A percentile compares a stretch with the other conserved stretches of the same genome.
Evolutionary conservation across 2,113 vertebrate genomes (phyloP).

Genomic region (Orientallactaga bullata): DNA sequence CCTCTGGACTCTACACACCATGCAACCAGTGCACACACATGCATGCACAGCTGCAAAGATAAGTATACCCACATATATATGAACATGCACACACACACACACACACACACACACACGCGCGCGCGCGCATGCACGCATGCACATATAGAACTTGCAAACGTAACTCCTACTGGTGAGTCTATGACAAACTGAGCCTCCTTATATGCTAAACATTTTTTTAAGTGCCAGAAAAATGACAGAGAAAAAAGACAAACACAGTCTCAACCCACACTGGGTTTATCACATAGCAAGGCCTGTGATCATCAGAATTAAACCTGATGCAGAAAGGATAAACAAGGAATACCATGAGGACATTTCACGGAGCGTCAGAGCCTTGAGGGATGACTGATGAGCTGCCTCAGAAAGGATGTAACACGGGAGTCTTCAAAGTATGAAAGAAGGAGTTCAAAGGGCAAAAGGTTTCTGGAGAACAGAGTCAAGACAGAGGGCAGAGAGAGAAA

Average conservation of each 20-base stretch:
- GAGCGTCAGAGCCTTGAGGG: not conserved
- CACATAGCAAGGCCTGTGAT: not conserved
- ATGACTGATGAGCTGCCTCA: not conserved
- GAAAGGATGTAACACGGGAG: not conserved
- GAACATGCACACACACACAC: too few species aligned
- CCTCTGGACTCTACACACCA: too few species aligned
- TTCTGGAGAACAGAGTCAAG: not conserved
- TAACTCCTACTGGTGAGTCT: not conserved
- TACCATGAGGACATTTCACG: not conserved
- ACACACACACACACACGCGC: too few species aligned
- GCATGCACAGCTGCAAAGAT: too few species aligned
- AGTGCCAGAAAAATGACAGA: not conserved
- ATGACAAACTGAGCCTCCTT: not conserved
- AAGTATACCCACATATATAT: too few species aligned
- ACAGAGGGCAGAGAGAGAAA: not conserved
- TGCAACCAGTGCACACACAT: too few species aligned
- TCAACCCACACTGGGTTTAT: not conserved
- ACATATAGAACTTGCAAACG: not conserved
- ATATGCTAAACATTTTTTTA: too few species aligned
- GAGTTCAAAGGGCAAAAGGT: not conserved
- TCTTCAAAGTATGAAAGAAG: not conserved
- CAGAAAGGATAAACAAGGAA: not conserved
- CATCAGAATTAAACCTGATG: too few species aligned
- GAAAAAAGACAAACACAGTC: not conserved
- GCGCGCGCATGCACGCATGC: too few species aligned